phyloP scores from a whole-genome alignment of 2,113 vertebrate species.

The Gallinago undulata region DNA sequence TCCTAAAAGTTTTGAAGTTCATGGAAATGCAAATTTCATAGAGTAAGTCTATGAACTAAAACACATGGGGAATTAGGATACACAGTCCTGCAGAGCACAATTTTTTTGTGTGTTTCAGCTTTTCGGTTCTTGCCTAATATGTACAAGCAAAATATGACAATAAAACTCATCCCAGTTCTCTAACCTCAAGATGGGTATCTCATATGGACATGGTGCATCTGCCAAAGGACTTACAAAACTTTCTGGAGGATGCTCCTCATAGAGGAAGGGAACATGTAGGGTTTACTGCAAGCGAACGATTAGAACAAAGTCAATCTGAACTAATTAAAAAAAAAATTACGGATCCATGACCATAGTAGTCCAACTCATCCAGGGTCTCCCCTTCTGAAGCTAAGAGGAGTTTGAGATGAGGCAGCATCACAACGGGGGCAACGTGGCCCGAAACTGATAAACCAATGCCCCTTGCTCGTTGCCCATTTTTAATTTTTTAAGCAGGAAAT shows the following conservation, averaged over 20 bases:
- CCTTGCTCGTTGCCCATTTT: background rate
- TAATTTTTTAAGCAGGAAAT: slow-evolving; percentile 29
- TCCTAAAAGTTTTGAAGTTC: background rate
- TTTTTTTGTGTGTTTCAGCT: background rate
- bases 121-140: background rate
- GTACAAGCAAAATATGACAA: background rate
- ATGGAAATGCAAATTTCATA: background rate
- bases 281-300: background rate
- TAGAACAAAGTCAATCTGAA: background rate
- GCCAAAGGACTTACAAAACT: background rate
- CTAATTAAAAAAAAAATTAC: background rate
- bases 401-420: background rate
- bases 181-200: background rate
- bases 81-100: background rate
- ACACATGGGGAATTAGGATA: background rate
- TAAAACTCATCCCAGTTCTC: background rate
- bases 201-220: background rate
- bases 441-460: background rate
- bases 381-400: background rate
- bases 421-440: background rate
- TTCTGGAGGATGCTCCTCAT: background rate
- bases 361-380: background rate
- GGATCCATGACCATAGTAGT: fast-evolving
- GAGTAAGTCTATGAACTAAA: background rate
- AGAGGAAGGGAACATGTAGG: background rate